Percentiles rank a stretch among this genome's conserved stretches.
phyloP scores from a whole-genome alignment of 1,140 invertebrate species.

The Psix sp. region DNA sequence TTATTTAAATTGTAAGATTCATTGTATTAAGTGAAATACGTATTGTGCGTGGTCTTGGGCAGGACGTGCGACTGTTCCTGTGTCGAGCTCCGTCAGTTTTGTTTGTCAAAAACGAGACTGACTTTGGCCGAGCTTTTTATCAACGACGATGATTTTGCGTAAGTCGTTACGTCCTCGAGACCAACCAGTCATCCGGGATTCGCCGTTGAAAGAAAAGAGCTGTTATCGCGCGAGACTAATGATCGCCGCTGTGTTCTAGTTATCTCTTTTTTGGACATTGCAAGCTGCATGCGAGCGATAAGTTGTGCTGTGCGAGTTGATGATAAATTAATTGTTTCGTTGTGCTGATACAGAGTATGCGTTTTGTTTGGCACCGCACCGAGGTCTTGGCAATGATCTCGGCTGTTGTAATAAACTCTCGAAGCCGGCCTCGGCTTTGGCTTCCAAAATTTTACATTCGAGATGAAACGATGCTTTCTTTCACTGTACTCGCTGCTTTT shows the following conservation, averaged over 20 bases:
- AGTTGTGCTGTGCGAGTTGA: slow-evolving; percentile 47
- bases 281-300: slow-evolving; percentile 25
- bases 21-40: slow-evolving; percentile 65
- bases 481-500: slow-evolving; percentile 4
- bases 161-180: no score
- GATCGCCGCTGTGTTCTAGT: slow-evolving; percentile 11
- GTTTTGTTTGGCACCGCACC: slow-evolving; percentile 39
- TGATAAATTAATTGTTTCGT: slow-evolving; percentile 53
- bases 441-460: slow-evolving; percentile 27
- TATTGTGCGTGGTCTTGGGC: slow-evolving; percentile 26
- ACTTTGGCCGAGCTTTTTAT: neutral
- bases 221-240: slow-evolving; percentile 19
- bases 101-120: slow-evolving; percentile 50
- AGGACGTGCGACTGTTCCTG: slow-evolving; percentile 41
- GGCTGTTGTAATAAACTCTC: no score
- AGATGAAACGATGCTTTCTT: slow-evolving; percentile 20
- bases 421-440: slow-evolving; percentile 3
- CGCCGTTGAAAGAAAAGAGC: neutral
- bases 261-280: slow-evolving; percentile 20
- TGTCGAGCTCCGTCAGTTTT: slow-evolving; percentile 57
- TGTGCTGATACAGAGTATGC: slow-evolving; percentile 38
- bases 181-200: no score
- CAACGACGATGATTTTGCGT: neutral
- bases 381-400: slow-evolving; percentile 36
- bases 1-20: slow-evolving; percentile 74